Base-by-base conservation (phyloP, 1,140 invertebrate species). In the Neodiprion virginianus region DNA sequence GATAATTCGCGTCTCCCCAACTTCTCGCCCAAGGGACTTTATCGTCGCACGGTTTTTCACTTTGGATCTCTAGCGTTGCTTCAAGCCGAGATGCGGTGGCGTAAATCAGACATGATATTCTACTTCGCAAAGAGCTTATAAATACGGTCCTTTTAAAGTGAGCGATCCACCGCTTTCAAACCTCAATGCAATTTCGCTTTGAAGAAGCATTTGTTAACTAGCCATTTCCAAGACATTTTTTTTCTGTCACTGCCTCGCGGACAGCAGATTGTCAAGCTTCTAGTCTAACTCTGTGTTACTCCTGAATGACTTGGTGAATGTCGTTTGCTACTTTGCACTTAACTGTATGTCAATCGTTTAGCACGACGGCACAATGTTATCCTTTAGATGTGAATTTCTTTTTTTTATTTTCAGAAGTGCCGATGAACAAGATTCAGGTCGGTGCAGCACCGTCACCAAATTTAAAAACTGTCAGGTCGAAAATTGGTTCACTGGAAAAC, bases 401-500 rank as follows among this genome's bases (percentile, higher is more conserved):
- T 77, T 73, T 67, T 72, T 74, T 71, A 73, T 86, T 90, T 87
- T 40, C 83, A 94, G 92, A 94, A 91, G 86, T 97, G 77, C 95
- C 96, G 72, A 97, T 97, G 95, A 97, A 97, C 84, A 97, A 97
- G 91, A 87, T 97, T 79, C 95, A 97, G 91, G 96, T 98, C 9
- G 96, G 96, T 68, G 91, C 93, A 73, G 95, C 95, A 8, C 95
- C 96, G 66, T 96, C 96, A 28, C 96, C 97, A 28, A 98, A 98
- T 85, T 87, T 98, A 66, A 96, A 96, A 88, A 92, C 95, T 70
- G 95, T 97, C 1, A 93, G 93, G 87, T 97, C 97, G 14, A 98
- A 98, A 90, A 96, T 99, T 77, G 97, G 97, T 8, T 98, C 97
- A 3, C 87, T 98, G 82, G 93, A 97, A n/a, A 98, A 98, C 85